Percentiles rank a stretch among this genome's conserved stretches.
Evolutionary conservation across 2,888 invertebrate species (phyloP).

Genomic region (Drosophila nigritarsus): DNA sequence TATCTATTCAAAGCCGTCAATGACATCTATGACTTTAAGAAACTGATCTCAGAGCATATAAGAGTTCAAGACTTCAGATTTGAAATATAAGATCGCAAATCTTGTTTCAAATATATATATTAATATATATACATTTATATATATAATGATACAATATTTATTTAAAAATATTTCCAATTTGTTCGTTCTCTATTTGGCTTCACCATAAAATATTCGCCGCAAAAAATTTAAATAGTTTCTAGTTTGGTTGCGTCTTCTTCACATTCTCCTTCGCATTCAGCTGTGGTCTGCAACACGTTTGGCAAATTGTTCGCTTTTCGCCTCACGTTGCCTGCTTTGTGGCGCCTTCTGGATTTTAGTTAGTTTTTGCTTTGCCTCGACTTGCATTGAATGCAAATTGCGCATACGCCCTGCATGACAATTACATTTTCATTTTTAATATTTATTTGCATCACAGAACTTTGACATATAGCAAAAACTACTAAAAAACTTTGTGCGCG

Average conservation of each 20-base stretch:
- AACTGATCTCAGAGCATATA: background rate
- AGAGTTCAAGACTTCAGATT: background rate
- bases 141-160: no score
- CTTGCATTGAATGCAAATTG: conserved; percentile 55
- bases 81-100: background rate
- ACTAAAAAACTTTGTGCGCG: conserved; percentile 39
- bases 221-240: conserved; percentile 23
- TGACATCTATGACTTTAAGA: background rate
- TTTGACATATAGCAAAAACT: conserved; percentile 26
- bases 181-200: background rate
- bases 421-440: conserved; percentile 27
- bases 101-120: background rate
- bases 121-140: background rate
- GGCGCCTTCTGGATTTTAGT: conserved; percentile 33
- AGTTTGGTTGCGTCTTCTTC: conserved; percentile 26
- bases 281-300: conserved; percentile 42
- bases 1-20: background rate
- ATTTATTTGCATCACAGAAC: conserved; percentile 10
- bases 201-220: no score
- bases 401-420: conserved; percentile 74
- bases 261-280: conserved; percentile 15
- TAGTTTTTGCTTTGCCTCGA: conserved; percentile 1
- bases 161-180: background rate
- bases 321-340: conserved; percentile 52
- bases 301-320: conserved; percentile 14